phyloP scores from a whole-genome alignment of 2,888 invertebrate species.

The Frankliniella fusca region DNA sequence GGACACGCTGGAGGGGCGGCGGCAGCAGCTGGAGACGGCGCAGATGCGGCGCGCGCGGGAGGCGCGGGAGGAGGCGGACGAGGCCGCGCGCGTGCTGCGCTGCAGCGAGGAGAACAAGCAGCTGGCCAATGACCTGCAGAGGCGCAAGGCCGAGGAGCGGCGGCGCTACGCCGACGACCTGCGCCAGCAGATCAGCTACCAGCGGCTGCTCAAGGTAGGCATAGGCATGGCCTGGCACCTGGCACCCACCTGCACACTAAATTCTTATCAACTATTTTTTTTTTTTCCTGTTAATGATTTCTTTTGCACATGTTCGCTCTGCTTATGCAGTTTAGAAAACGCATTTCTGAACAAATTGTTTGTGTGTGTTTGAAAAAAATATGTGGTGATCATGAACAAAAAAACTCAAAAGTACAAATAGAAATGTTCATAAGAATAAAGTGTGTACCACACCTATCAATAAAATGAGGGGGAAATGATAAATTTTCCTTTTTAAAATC shows the following conservation, averaged over 20 bases:
- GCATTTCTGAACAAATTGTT: too few relatives aligned
- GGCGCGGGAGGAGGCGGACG: slow-evolving; percentile 44
- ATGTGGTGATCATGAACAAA: too few relatives aligned
- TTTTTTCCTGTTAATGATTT: not conserved
- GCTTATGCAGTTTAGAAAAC: too few relatives aligned
- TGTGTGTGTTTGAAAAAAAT: too few relatives aligned
- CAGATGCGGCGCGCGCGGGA: slow-evolving; percentile 44
- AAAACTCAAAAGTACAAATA: too few relatives aligned
- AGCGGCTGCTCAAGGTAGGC: slow-evolving; percentile 45
- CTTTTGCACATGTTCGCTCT: not conserved
- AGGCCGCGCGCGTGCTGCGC: slow-evolving; percentile 45
- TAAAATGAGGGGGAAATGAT: too few relatives aligned
- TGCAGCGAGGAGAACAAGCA: slow-evolving; percentile 44
- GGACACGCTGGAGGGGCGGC: slow-evolving; percentile 45
- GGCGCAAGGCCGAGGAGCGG: slow-evolving; percentile 36
- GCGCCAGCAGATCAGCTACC: slow-evolving; percentile 47
- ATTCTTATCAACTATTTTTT: too few relatives aligned
- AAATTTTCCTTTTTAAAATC: too few relatives aligned
- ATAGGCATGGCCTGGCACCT: too few relatives aligned
- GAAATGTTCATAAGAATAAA: too few relatives aligned
- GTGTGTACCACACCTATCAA: too few relatives aligned
- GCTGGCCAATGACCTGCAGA: slow-evolving; percentile 44
- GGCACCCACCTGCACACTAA: too few relatives aligned
- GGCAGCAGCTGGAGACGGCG: slow-evolving; percentile 43
- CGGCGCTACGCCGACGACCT: slow-evolving; percentile 46